Conservation (phyloP, 2,113 vertebrate species). For the Scomber japonicus region DNA sequence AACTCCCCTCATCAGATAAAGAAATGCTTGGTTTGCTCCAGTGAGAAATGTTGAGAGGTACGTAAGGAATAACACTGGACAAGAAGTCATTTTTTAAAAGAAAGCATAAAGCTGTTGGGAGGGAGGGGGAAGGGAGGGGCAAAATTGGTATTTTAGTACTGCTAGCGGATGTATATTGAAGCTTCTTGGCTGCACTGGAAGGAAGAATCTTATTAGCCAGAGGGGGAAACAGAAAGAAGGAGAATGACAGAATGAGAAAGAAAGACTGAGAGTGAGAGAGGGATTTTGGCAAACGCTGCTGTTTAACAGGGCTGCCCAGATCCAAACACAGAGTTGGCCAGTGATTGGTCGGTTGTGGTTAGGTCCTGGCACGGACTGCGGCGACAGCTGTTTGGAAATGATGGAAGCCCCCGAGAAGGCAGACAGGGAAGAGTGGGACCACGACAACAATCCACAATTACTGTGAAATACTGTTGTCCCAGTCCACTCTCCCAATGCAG, state of each 20-base stretch:
- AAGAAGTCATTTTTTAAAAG: conserved; percentile 25
- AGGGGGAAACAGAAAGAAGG: conserved; percentile 43
- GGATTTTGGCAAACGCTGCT: conserved; percentile 62
- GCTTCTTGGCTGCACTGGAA: conserved; percentile 58
- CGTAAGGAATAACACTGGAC: conserved; percentile 32
- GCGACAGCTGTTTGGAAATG: conserved; percentile 84
- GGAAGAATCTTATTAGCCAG: conserved; percentile 63
- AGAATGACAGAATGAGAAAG: conserved; percentile 62
- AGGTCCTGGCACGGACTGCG: conserved; percentile 70
- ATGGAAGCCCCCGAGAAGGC: conserved; percentile 76
- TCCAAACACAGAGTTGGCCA: conserved; percentile 73
- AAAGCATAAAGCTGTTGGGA: conserved; percentile 10
- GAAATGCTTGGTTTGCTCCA: conserved; percentile 52
- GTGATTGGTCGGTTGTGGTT: conserved; percentile 75
- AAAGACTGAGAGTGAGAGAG: conserved; percentile 34
- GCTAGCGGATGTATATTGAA: conserved; percentile 57
- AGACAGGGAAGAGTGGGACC: conserved; percentile 53
- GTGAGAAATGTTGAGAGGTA: conserved; percentile 42
- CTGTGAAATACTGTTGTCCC: conserved; percentile 72
- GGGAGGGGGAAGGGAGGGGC: not conserved
- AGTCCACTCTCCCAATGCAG: conserved; percentile 62
- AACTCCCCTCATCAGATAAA: conserved; percentile 51
- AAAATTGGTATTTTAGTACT: conserved; percentile 50
- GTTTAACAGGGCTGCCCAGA: conserved; percentile 70
- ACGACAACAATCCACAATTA: conserved; percentile 69